Conservation (phyloP, 2,113 vertebrate species). For the Pelusios castaneus region DNA sequence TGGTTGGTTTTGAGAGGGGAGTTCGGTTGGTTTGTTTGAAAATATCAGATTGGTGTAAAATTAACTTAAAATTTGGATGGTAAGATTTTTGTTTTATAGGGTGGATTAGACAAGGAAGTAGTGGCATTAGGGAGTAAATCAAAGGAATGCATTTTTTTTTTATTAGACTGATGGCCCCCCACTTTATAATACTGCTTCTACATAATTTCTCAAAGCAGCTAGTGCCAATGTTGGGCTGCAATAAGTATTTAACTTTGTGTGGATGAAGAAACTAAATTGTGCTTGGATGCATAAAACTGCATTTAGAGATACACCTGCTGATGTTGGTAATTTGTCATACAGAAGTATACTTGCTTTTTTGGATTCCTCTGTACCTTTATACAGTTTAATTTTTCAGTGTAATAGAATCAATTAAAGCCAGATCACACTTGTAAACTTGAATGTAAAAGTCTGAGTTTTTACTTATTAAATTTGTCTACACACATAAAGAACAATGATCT, state of each 20-base stretch:
- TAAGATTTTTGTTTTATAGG: not conserved
- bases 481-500: not conserved
- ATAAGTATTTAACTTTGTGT: not conserved
- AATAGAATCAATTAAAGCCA: not conserved
- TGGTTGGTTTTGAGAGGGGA: not conserved
- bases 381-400: not conserved
- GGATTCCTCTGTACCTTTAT: not conserved
- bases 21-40: not conserved
- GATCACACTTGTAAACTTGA: not conserved
- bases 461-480: fast-evolving
- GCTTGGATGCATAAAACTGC: not conserved
- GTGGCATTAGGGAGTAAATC: not conserved
- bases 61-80: not conserved
- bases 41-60: not conserved
- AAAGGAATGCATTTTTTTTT: conserved; percentile 40
- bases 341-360: not conserved
- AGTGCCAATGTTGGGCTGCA: conserved; percentile 3
- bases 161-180: not conserved
- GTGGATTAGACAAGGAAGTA: not conserved
- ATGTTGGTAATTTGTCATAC: not conserved
- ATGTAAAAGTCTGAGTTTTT: not conserved
- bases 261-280: not conserved
- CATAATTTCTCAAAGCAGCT: conserved; percentile 31
- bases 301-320: not conserved
- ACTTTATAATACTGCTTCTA: not conserved